phyloP scores from a whole-genome alignment of 2,888 invertebrate species.

The Bellardia bayeri region DNA sequence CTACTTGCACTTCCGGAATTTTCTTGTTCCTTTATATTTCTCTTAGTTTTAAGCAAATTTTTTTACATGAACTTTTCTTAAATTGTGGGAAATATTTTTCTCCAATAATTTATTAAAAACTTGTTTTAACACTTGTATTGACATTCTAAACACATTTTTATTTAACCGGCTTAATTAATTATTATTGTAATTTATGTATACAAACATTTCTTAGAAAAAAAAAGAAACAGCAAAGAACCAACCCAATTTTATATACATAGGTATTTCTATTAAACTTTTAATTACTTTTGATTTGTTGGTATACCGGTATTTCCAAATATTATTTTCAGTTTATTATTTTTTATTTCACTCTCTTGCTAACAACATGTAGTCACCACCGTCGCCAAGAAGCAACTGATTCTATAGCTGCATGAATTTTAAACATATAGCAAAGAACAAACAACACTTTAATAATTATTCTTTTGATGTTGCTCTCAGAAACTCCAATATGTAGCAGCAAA shows the following conservation, averaged over 20 bases:
- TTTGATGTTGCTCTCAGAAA: slow-evolving; percentile 48
- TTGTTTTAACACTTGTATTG: slow-evolving; percentile 1
- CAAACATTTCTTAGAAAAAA: slow-evolving; percentile 15
- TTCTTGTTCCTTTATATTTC: slow-evolving; percentile 26
- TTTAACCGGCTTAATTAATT: slow-evolving; percentile 34
- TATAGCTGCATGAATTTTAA: slow-evolving; percentile 34
- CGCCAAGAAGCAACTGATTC: slow-evolving; percentile 67
- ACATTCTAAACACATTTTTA: slow-evolving; percentile 24
- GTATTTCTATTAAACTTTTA: slow-evolving; percentile 26
- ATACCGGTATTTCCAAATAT: slow-evolving; percentile 62
- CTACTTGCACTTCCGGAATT: slow-evolving; percentile 71
- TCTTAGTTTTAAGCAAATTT: not conserved
- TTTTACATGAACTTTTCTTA: not conserved
- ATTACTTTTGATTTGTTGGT: slow-evolving; percentile 63
- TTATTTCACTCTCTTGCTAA: slow-evolving; percentile 10
- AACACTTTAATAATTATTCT: slow-evolving; percentile 42
- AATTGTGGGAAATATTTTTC: no score
- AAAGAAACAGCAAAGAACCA: not conserved
- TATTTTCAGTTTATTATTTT: slow-evolving; percentile 21
- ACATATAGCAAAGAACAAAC: slow-evolving; percentile 14
- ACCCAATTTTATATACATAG: slow-evolving; percentile 40
- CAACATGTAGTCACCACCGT: slow-evolving; percentile 58
- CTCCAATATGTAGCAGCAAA: slow-evolving; percentile 10
- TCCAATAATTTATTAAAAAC: not conserved
- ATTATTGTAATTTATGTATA: slow-evolving; percentile 12